Conservation (phyloP, 2,888 invertebrate species). For the Pelosia muscerda region DNA sequence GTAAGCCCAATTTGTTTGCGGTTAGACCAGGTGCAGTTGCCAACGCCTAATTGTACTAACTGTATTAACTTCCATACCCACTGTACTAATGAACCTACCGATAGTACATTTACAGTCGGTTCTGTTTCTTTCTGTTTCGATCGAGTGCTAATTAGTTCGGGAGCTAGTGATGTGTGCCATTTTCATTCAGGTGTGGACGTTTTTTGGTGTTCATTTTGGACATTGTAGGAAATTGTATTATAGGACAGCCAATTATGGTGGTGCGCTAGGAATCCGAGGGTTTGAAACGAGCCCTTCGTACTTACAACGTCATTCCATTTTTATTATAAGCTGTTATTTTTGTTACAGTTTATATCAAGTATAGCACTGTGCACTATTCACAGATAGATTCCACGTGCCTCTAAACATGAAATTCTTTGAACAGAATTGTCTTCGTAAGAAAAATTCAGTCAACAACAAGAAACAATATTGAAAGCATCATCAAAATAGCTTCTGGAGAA, state of each 20-base stretch:
- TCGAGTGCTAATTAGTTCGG: constrained; percentile 13
- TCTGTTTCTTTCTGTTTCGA: constrained; percentile 17
- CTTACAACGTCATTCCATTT: not conserved
- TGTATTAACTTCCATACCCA: constrained; percentile 57
- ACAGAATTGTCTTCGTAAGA: too few relatives aligned
- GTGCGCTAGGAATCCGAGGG: not conserved
- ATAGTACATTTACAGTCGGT: constrained; percentile 20
- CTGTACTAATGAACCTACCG: constrained; percentile 47
- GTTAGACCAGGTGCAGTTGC: constrained; percentile 55
- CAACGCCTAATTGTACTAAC: constrained; percentile 56
- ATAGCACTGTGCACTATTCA: too few relatives aligned
- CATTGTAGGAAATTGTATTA: not conserved
- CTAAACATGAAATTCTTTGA: too few relatives aligned
- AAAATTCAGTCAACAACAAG: too few relatives aligned
- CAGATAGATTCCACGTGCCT: too few relatives aligned
- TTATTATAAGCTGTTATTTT: not conserved
- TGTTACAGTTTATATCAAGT: too few relatives aligned
- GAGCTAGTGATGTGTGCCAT: not conserved
- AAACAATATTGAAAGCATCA: too few relatives aligned
- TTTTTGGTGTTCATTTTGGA: not conserved
- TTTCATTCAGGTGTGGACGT: not conserved
- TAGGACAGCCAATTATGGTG: not conserved
- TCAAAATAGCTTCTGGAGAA: too few relatives aligned
- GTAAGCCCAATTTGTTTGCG: constrained; percentile 60
- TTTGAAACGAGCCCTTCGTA: not conserved